Evolutionary conservation across 2,797 vertebrate species (phyloP).

Genomic region (Eremophila alpestris): DNA sequence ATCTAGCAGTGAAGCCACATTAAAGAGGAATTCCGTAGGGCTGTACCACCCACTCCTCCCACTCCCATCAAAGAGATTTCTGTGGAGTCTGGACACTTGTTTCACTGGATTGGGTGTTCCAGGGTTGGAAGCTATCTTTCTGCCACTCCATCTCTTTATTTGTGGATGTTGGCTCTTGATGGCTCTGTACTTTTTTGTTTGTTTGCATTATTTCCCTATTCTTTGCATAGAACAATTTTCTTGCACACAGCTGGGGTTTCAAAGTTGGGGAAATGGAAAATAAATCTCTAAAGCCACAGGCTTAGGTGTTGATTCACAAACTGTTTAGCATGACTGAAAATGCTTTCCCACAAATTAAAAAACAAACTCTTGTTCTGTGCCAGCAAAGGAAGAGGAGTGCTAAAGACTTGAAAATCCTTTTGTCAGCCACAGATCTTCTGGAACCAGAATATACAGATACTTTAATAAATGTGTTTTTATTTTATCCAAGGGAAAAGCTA

Average conservation of each 20-base stretch:
- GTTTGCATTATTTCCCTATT: constrained; percentile 66
- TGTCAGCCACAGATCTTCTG: constrained; percentile 34
- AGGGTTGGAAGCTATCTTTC: constrained; percentile 11
- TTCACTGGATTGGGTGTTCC: not conserved
- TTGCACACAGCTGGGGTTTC: constrained; percentile 40
- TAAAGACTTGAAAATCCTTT: constrained; percentile 22
- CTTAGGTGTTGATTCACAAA: constrained; percentile 32
- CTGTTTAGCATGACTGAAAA: constrained; percentile 3
- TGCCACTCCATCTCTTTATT: not conserved
- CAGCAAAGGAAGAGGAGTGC: constrained; percentile 6
- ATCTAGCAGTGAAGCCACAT: not conserved
- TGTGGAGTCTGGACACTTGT: not conserved
- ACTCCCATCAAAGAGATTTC: not conserved
- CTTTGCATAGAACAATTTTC: constrained; percentile 38
- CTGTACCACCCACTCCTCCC: not conserved
- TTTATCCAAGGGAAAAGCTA: constrained; percentile 28
- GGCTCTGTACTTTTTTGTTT: constrained; percentile 13
- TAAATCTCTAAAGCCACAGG: constrained; percentile 26
- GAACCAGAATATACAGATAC: constrained; percentile 47
- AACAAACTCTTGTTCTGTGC: not conserved
- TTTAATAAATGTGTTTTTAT: constrained; percentile 30
- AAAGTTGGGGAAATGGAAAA: constrained; percentile 55
- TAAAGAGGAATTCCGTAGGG: not conserved
- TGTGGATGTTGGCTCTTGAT: constrained; percentile 1
- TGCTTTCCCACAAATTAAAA: constrained; percentile 40